Evolutionary conservation across 1,140 invertebrate genomes (phyloP).

Genomic region (Drosophila ohnishii): DNA sequence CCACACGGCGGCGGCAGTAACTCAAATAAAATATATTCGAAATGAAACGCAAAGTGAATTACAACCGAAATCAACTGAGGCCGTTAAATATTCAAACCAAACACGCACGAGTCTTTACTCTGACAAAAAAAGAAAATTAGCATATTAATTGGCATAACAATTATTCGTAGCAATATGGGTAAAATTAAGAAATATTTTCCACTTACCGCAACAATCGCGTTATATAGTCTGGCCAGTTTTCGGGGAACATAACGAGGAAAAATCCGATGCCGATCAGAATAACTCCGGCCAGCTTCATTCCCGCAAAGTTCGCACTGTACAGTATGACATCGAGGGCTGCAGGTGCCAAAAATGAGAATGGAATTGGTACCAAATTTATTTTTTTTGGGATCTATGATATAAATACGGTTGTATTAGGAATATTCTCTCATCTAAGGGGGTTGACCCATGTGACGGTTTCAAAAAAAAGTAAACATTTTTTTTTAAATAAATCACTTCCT

Average conservation of each 20-base stretch:
- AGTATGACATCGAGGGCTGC: conserved; percentile 93
- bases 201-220: conserved; percentile 92
- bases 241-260: conserved; percentile 96
- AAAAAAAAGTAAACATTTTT: too few species aligned
- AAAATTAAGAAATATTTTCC: conserved; percentile 21
- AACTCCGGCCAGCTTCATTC: conserved; percentile 97
- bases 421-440: too few species aligned
- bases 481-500: too few species aligned
- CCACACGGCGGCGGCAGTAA: conserved; percentile 40
- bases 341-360: neutral
- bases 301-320: conserved; percentile 93
- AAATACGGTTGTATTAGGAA: neutral
- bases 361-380: neutral
- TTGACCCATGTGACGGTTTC: too few species aligned
- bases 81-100: conserved; percentile 56
- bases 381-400: neutral
- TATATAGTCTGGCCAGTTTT: conserved; percentile 97
- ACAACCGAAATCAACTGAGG: conserved; percentile 33
- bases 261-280: conserved; percentile 95
- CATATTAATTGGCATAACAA: conserved; percentile 61
- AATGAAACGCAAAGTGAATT: conserved; percentile 31
- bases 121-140: conserved; percentile 72
- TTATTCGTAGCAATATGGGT: conserved; percentile 66
- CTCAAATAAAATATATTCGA: conserved; percentile 14
- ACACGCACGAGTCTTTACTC: conserved; percentile 69